Conservation (phyloP, 2,113 vertebrate species). For the Typhlomys cinereus region DNA sequence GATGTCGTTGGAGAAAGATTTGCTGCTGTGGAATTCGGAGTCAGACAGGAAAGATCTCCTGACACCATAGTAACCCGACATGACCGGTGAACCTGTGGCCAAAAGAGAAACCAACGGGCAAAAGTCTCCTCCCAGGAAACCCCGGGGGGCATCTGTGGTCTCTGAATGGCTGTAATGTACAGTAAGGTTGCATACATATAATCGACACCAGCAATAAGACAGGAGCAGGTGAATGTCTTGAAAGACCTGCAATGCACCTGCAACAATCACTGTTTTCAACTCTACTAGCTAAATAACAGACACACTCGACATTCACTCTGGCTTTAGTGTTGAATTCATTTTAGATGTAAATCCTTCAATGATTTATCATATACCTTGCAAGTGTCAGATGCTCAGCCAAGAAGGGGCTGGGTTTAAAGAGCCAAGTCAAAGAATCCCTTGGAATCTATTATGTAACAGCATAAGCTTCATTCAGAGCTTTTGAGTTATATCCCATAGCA, state of each 20-base stretch:
- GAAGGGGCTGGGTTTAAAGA: neutral
- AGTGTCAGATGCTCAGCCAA: neutral
- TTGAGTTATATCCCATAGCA: neutral
- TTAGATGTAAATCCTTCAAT: neutral
- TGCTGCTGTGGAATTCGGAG: constrained; percentile 88
- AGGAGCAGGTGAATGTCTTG: neutral
- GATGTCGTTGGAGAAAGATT: constrained; percentile 87
- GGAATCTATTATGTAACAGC: neutral
- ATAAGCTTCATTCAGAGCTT: neutral
- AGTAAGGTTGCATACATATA: rapidly evolving
- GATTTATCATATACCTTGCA: too few species aligned
- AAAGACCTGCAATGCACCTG: neutral
- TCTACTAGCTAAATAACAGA: too few species aligned
- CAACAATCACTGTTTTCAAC: neutral
- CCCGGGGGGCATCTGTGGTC: neutral
- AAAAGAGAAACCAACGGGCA: neutral
- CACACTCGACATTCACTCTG: neutral
- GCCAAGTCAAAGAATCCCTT: neutral
- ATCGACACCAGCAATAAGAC: rapidly evolving
- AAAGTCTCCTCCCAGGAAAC: neutral
- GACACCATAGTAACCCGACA: constrained; percentile 88
- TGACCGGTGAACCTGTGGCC: constrained; percentile 88
- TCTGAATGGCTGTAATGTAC: rapidly evolving
- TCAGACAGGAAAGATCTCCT: constrained; percentile 91
- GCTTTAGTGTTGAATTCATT: neutral